Evolutionary conservation across 1,140 invertebrate species (phyloP), one percentile per base, ranked within the genome.

Genomic region (Phymastichus coffea): DNA sequence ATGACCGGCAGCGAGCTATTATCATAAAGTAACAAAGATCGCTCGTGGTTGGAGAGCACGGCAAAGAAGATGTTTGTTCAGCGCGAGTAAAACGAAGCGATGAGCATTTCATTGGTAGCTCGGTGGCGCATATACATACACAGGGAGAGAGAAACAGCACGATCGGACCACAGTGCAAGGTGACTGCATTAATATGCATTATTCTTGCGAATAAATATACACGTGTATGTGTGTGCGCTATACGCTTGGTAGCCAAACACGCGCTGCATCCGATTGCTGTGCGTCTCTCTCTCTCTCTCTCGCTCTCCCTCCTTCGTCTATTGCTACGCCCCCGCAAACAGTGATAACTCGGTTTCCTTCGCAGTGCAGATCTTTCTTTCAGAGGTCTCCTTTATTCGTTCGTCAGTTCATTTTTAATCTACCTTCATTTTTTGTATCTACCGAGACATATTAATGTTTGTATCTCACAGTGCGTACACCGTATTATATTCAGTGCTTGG

Each of bases 171-270:
- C 55, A n/a, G n/a, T 46, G 23, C 37, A 57, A 57, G 47, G 38
- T 30, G 37, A 51, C 40, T 51, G 47, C 62, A 67, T 66, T 64
- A 64, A 66, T 66, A 67, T 67, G 62, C 66, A 67, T 67, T 66
- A 66, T 67, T 63, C 43, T n/a, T n/a, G 64, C 51, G 61, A 56
- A 66, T 64, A 61, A 64, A 64, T 66, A 63, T 58, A 67, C 49
- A 54, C 63, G 54, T 44, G 52, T 59, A 51, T 35, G 33, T 37
- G 22, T 48, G 47, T 35, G 51, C 37, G 46, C n/a, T n/a, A n/a
- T n/a, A n/a, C n/a, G n/a, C n/a, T n/a, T n/a, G 55, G 44, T 57
- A 41, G 44, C 55, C 33, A 37, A 48, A 46, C 55, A 57, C n/a
- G 44, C 14, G 10, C 23, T 48, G 55, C 35, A 57, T 49, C 23